Conservation (phyloP, 2,113 vertebrate species). For the Thermophis baileyi region DNA sequence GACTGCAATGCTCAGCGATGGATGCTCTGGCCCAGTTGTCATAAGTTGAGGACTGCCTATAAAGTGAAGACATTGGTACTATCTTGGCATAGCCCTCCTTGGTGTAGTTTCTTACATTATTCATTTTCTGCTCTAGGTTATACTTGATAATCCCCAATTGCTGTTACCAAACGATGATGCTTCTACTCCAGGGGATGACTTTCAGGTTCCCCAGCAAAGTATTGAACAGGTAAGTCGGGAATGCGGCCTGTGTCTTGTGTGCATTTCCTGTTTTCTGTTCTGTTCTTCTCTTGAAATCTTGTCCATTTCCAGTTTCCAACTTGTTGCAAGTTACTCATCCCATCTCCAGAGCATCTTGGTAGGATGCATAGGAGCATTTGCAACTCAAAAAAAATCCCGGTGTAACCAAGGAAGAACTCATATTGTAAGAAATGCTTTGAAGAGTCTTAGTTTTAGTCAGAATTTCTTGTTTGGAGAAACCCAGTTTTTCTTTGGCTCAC, state of each 20-base stretch:
- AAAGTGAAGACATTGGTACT: background rate
- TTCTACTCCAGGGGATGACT: constrained; percentile 40
- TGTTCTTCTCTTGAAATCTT: background rate
- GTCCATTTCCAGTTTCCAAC: background rate
- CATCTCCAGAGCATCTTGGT: background rate
- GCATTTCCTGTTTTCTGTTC: background rate
- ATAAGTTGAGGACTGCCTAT: background rate
- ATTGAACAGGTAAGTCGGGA: constrained; percentile 67
- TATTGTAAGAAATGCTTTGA: background rate
- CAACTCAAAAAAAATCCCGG: no score
- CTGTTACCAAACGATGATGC: constrained; percentile 55
- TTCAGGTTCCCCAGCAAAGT: constrained; percentile 67
- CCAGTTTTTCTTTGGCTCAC: background rate
- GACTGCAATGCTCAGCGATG: background rate
- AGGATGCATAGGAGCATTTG: background rate
- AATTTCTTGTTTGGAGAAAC: background rate
- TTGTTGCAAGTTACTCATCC: background rate
- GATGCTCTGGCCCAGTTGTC: background rate
- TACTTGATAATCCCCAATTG: constrained; percentile 67
- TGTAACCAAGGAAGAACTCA: background rate
- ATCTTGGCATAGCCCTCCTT: fast-evolving
- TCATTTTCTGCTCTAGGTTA: constrained; percentile 54
- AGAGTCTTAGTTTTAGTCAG: background rate
- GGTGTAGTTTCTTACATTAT: background rate
- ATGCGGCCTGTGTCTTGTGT: background rate